These are phyloP conservation scores for Empidonax alnorum DNA, from an alignment of 2,113 vertebrate genomes.

Conservation along the genomic window DNA sequence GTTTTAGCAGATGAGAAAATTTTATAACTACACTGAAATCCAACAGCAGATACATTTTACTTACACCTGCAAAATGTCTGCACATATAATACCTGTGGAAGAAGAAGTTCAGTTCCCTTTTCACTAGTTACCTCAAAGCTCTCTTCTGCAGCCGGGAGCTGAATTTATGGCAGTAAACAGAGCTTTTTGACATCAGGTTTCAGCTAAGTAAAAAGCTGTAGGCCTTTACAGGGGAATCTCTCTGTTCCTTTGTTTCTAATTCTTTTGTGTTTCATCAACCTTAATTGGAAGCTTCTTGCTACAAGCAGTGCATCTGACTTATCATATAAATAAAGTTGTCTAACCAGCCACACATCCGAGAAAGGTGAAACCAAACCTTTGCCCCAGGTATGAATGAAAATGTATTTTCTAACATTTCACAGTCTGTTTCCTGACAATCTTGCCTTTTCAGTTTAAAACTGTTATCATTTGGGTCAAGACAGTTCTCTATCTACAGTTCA, in stretches of 20 bases:
- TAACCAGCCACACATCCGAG: not conserved
- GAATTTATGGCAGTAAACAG: not conserved
- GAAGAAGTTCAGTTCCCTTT: not conserved
- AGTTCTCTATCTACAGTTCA: not conserved
- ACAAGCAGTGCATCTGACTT: not conserved
- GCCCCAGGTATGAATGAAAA: not conserved
- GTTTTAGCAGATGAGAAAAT: not conserved
- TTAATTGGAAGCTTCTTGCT: not conserved
- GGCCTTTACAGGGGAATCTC: not conserved
- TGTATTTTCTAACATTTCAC: not conserved
- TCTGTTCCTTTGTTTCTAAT: not conserved
- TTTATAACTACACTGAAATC: not conserved
- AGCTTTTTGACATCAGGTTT: not conserved
- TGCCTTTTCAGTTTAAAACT: not conserved
- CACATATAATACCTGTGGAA: not conserved
- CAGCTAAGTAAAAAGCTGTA: not conserved
- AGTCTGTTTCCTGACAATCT: not conserved
- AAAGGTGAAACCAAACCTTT: not conserved
- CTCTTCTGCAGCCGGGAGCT: not conserved
- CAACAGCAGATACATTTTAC: not conserved
- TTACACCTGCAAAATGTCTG: not conserved
- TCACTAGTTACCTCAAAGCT: not conserved
- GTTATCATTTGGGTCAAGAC: not conserved
- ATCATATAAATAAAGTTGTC: not conserved
- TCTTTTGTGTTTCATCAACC: not conserved